Evolutionary conservation across 2,797 vertebrate species (phyloP).

Genomic region (Liparis tanakae): DNA sequence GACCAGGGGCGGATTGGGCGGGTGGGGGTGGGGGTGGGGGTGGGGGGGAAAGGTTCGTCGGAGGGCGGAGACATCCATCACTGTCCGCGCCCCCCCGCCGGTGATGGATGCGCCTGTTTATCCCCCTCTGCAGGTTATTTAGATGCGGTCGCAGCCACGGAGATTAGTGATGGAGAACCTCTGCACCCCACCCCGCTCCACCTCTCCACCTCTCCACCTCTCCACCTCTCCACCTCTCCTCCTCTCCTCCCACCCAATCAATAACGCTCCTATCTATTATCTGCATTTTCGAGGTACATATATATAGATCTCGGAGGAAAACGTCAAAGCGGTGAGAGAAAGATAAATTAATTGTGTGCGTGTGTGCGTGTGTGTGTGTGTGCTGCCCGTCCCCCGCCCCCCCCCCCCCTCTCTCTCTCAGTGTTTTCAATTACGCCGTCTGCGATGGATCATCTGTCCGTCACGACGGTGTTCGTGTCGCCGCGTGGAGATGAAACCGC

Average conservation of each 20-base stretch:
- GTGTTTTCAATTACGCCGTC: constrained; percentile 76
- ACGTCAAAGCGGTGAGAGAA: constrained; percentile 46
- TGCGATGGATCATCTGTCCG: constrained; percentile 73
- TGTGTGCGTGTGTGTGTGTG: too few species aligned
- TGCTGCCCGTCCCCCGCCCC: too few species aligned
- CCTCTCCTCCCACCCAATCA: constrained; percentile 71
- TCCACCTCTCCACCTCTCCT: constrained; percentile 48
- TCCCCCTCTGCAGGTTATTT: constrained; percentile 83
- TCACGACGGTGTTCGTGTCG: constrained; percentile 67
- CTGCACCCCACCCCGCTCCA: constrained; percentile 50
- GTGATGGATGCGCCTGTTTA: constrained; percentile 84
- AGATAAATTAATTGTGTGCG: constrained; percentile 69
- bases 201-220: constrained; percentile 47
- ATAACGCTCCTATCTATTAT: constrained; percentile 77
- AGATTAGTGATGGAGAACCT: constrained; percentile 80
- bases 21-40: constrained; percentile 64
- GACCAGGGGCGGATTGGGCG: constrained; percentile 36
- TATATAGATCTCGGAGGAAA: constrained; percentile 66
- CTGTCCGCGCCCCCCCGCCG: constrained; percentile 65
- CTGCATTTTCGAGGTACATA: constrained; percentile 59
- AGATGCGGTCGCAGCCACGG: constrained; percentile 78
- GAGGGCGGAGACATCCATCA: constrained; percentile 78
- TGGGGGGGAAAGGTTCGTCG: constrained; percentile 52
- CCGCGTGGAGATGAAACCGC: constrained; percentile 56
- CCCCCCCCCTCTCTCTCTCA: constrained; percentile 37